Percentiles rank a stretch among this genome's conserved stretches.
These are phyloP conservation scores for Entelurus aequoreus DNA, from an alignment of 2,113 vertebrate genomes.

Conservation along the genomic window DNA sequence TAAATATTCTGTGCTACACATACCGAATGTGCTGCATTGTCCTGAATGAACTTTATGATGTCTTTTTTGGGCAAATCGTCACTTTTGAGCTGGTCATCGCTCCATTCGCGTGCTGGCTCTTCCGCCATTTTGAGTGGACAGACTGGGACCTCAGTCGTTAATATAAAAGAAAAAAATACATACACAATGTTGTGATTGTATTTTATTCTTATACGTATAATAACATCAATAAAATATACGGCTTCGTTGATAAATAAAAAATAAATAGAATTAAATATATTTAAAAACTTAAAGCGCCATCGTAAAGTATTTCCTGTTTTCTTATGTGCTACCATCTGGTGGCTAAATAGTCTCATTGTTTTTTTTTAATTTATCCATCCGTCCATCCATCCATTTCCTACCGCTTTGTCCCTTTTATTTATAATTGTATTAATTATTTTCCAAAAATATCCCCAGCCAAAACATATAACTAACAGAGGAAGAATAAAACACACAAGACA, in stretches of 20 bases:
- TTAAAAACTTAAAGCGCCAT: background rate
- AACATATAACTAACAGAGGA: too few species aligned
- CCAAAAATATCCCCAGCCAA: too few species aligned
- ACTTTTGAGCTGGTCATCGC: constrained; percentile 84
- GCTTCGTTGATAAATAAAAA: background rate
- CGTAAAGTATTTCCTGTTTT: too few species aligned
- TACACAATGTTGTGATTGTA: background rate
- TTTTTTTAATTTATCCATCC: too few species aligned
- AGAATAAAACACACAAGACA: too few species aligned
- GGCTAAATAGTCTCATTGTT: too few species aligned
- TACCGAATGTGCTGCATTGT: constrained; percentile 88
- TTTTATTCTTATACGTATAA: background rate
- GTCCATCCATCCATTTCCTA: too few species aligned
- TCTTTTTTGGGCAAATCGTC: constrained; percentile 91
- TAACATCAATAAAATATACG: background rate
- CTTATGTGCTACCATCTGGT: too few species aligned
- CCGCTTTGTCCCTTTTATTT: too few species aligned
- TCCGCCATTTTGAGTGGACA: constrained; percentile 71
- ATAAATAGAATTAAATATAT: background rate
- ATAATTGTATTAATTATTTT: too few species aligned
- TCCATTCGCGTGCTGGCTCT: constrained; percentile 80
- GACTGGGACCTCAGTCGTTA: constrained; percentile 31
- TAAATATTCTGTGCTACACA: background rate
- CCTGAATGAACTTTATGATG: constrained; percentile 89
- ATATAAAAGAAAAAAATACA: background rate